Percentiles rank a stretch among this genome's conserved stretches.
phyloP scores from a whole-genome alignment of 2,888 invertebrate genomes.

The Gasteruption jaculator region DNA sequence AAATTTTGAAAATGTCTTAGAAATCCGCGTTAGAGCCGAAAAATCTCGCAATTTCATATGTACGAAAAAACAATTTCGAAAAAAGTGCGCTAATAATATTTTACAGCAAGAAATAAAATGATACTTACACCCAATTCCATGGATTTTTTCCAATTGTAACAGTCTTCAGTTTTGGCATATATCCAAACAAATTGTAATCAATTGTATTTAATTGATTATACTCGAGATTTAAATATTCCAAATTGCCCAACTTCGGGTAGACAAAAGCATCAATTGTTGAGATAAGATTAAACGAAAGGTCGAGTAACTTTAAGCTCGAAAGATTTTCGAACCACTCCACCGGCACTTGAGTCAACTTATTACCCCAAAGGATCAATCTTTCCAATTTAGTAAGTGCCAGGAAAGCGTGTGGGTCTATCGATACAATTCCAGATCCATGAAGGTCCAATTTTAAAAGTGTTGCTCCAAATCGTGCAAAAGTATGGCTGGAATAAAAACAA shows the following conservation, averaged over 20 bases:
- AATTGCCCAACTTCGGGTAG: slow-evolving; percentile 26
- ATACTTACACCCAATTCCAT: slow-evolving; percentile 40
- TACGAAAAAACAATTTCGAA: too few relatives aligned
- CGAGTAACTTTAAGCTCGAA: slow-evolving; percentile 31
- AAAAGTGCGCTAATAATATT: slow-evolving; percentile 3
- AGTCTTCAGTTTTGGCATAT: slow-evolving; percentile 30
- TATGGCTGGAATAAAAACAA: slow-evolving; percentile 26
- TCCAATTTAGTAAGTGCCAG: slow-evolving; percentile 28
- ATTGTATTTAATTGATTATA: slow-evolving; percentile 33
- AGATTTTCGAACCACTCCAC: slow-evolving; percentile 31
- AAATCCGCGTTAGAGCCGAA: too few relatives aligned
- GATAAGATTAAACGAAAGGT: slow-evolving; percentile 39
- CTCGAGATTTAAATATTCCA: slow-evolving; percentile 37
- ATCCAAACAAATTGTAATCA: slow-evolving; percentile 30
- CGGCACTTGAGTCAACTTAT: slow-evolving; percentile 29
- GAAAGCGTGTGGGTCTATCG: slow-evolving; percentile 32
- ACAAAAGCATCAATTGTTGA: slow-evolving; percentile 28
- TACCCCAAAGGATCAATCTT: slow-evolving; percentile 36
- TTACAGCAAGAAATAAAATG: not conserved
- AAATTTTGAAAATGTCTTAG: not conserved
- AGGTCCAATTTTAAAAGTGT: slow-evolving; percentile 30
- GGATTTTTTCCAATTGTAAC: slow-evolving; percentile 40
- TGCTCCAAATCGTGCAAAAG: slow-evolving; percentile 29
- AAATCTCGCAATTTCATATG: too few relatives aligned
- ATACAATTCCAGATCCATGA: slow-evolving; percentile 29